Conservation (phyloP, 2,888 invertebrate species). For the Lordiphosa andalusiaca region DNA sequence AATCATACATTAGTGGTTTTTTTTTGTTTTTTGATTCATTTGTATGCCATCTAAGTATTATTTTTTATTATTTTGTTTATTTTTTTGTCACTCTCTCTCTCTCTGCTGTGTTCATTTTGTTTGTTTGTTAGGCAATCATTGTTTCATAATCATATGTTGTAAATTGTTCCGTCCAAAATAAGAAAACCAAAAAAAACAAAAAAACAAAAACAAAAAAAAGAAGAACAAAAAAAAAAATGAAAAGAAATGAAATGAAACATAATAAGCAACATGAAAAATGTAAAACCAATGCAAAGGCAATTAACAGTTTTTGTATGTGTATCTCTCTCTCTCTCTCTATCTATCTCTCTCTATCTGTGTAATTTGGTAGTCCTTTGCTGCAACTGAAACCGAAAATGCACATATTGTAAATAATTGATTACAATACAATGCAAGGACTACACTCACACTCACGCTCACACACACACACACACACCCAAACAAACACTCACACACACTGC, state of each 20-base stretch:
- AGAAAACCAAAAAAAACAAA: conserved; percentile 29
- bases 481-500: conserved; percentile 11
- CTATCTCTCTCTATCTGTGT: too few species aligned
- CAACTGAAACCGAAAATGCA: conserved; percentile 6
- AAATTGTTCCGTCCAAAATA: conserved; percentile 72
- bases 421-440: conserved; percentile 19
- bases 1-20: conserved; percentile 1
- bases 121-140: conserved; percentile 45
- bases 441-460: background rate
- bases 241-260: conserved; percentile 20
- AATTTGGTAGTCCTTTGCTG: background rate
- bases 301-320: conserved; percentile 2
- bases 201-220: conserved; percentile 23
- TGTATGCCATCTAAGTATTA: conserved; percentile 11
- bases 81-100: too few species aligned
- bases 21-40: conserved; percentile 2
- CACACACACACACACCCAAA: conserved; percentile 1
- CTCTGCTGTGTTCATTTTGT: conserved; percentile 30
- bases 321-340: too few species aligned
- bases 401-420: conserved; percentile 8
- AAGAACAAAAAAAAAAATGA: conserved; percentile 20
- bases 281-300: conserved; percentile 1
- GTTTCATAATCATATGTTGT: conserved; percentile 75
- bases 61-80: conserved; percentile 14
- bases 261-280: conserved; percentile 16